Evolutionary conservation across 2,888 invertebrate genomes (phyloP).

Genomic region (Portevinia maculata): DNA sequence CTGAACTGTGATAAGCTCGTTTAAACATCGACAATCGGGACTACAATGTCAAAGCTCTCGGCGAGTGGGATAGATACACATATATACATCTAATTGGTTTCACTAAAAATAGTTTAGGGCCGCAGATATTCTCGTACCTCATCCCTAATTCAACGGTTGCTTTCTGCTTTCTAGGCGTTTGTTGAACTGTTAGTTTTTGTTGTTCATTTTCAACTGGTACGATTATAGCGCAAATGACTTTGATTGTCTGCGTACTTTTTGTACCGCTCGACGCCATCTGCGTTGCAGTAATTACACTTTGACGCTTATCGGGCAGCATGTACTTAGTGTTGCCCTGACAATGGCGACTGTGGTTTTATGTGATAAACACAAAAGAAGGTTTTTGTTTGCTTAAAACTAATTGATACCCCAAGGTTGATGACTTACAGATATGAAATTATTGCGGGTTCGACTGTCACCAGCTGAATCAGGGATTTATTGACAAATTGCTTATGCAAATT

Average conservation of each 20-base stretch:
- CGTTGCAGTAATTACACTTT: not conserved
- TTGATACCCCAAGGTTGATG: slow-evolving; percentile 11
- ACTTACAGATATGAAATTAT: not conserved
- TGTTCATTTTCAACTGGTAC: slow-evolving; percentile 31
- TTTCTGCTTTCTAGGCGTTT: not conserved
- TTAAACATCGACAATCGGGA: slow-evolving; percentile 12
- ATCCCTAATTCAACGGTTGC: not conserved
- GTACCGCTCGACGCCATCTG: not conserved
- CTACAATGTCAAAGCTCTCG: slow-evolving; percentile 44
- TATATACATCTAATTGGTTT: not conserved
- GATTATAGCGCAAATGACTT: slow-evolving; percentile 37
- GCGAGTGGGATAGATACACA: not conserved
- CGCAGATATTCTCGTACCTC: not conserved
- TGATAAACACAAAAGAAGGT: not conserved
- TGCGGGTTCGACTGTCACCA: not conserved
- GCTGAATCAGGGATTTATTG: not conserved
- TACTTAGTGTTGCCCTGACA: not conserved
- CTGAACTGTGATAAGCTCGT: slow-evolving; percentile 65
- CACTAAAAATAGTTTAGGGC: slow-evolving; percentile 10
- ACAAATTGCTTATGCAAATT: not conserved
- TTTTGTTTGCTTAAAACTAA: not conserved
- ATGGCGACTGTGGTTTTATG: slow-evolving; percentile 7
- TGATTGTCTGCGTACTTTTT: slow-evolving; percentile 28
- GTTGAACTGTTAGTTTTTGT: not conserved
- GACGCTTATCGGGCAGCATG: not conserved